Conservation (phyloP, 2,797 vertebrate species). For the Trachops cirrhosus region DNA sequence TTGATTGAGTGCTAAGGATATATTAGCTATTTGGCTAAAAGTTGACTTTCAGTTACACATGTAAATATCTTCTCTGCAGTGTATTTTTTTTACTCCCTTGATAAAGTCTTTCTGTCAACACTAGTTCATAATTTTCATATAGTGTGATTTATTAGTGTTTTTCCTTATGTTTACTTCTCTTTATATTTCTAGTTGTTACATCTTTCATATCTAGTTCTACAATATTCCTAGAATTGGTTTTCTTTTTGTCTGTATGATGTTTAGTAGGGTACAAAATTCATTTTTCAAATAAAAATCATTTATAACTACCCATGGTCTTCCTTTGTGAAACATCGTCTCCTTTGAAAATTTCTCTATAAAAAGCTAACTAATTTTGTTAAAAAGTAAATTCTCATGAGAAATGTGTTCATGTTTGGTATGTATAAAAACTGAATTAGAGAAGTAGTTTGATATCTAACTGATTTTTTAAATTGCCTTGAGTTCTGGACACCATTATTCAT, state of each 20-base stretch:
- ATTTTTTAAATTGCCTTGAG: background rate
- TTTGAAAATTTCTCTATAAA: background rate
- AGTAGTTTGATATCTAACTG: background rate
- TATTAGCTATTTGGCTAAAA: background rate
- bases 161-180: background rate
- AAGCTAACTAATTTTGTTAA: background rate
- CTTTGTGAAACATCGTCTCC: background rate
- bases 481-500: background rate
- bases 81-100: background rate
- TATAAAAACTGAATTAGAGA: background rate
- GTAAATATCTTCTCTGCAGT: background rate
- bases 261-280: background rate
- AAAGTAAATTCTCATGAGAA: background rate
- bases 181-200: background rate
- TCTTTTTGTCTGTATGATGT: background rate
- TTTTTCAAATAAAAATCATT: background rate
- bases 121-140: background rate
- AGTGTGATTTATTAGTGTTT: background rate
- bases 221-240: background rate
- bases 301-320: background rate
- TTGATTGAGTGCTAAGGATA: background rate
- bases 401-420: background rate
- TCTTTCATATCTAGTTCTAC: background rate
- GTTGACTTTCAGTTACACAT: background rate
- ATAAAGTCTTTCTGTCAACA: background rate